These are phyloP conservation scores for Gallinago paraguaiae DNA, from an alignment of 2,113 vertebrate genomes.

Conservation along the genomic window DNA sequence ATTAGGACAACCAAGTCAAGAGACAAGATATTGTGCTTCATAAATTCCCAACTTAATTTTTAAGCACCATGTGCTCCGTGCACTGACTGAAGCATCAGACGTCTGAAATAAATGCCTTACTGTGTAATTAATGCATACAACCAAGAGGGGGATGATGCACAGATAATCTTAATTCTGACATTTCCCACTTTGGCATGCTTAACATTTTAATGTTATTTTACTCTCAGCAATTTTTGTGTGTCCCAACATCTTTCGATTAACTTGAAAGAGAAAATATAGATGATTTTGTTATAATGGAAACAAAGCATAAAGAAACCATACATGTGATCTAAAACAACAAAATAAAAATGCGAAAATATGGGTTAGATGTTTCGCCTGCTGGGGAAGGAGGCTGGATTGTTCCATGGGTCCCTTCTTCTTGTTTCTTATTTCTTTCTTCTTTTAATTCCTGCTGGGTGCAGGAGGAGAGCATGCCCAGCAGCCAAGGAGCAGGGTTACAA, in stretches of 20 bases:
- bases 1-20: neutral
- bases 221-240: neutral
- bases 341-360: neutral
- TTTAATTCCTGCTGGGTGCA: neutral
- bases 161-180: neutral
- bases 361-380: neutral
- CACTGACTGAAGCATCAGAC: neutral
- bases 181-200: neutral
- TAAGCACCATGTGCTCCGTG: neutral
- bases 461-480: neutral
- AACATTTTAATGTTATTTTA: neutral
- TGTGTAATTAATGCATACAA: neutral
- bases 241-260: neutral
- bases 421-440: neutral
- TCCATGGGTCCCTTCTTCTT: neutral
- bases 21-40: neutral
- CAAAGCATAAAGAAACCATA: neutral
- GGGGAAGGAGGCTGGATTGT: neutral
- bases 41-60: neutral
- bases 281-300: neutral
- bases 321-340: neutral
- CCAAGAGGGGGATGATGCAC: neutral
- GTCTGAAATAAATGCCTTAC: neutral
- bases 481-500: neutral
- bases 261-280: neutral